A percentile compares a stretch with the other conserved stretches of the same genome.
phyloP scores from a whole-genome alignment of 2,113 vertebrate species.

The Dolichallabes microphthalmus region DNA sequence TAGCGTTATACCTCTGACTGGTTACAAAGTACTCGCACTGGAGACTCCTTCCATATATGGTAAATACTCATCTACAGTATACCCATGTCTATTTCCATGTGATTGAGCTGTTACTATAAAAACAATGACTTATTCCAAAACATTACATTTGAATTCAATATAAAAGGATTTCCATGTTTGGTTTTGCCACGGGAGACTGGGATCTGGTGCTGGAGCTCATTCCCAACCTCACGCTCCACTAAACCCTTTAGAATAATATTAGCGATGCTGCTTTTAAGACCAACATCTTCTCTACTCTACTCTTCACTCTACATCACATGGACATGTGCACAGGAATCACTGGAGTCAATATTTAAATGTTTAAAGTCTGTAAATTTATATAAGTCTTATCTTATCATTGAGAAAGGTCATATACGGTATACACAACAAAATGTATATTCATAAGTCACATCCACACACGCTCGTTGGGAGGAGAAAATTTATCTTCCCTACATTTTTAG shows the following conservation, averaged over 20 bases:
- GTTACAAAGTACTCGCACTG: not conserved
- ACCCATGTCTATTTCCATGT: not conserved
- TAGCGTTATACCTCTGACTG: not conserved
- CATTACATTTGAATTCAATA: not conserved
- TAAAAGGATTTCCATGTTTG: not conserved
- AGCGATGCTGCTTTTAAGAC: constrained; percentile 54
- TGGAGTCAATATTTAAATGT: not conserved
- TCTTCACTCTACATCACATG: constrained; percentile 46
- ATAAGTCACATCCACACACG: too few relatives aligned
- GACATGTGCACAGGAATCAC: not conserved
- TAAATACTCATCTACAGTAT: not conserved
- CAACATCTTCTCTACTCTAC: not conserved
- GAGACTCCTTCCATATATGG: not conserved
- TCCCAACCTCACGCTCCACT: constrained; percentile 63
- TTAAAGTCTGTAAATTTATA: too few relatives aligned
- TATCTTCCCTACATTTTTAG: not conserved
- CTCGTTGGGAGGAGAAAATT: not conserved
- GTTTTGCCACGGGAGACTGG: constrained; percentile 59
- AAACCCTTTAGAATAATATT: constrained; percentile 65
- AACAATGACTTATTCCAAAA: not conserved
- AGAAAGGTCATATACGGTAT: too few relatives aligned
- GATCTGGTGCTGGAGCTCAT: constrained; percentile 45
- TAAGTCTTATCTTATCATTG: too few relatives aligned
- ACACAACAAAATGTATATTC: too few relatives aligned
- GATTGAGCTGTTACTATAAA: not conserved